Conservation (phyloP, 2,888 invertebrate genomes). For the Ganaspis brasiliensis region DNA sequence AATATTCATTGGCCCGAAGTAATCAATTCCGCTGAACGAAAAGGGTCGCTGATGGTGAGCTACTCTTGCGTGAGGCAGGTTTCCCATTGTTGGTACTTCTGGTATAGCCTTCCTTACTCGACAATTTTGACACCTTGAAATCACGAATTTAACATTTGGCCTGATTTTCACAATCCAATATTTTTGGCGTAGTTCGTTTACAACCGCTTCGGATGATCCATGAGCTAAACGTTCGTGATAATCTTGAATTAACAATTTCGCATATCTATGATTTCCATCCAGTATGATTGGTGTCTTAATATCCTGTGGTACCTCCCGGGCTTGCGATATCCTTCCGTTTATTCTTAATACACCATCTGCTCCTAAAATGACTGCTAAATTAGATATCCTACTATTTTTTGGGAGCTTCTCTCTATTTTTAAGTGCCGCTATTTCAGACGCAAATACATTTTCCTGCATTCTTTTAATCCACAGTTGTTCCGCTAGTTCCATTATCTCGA, state of each 20-base stretch:
- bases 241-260: neutral
- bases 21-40: slow-evolving; percentile 56
- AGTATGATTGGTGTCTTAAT: neutral
- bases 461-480: slow-evolving; percentile 22
- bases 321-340: neutral
- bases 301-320: neutral
- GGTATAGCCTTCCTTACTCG: slow-evolving; percentile 42
- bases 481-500: neutral
- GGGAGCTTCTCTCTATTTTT: neutral
- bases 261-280: neutral
- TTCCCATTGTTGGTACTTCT: slow-evolving; percentile 45
- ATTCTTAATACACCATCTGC: neutral
- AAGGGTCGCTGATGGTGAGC: slow-evolving; percentile 60
- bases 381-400: no score
- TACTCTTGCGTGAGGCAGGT: slow-evolving; percentile 45
- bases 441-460: slow-evolving; percentile 25
- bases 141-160: slow-evolving; percentile 29
- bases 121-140: slow-evolving; percentile 5
- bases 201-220: slow-evolving; percentile 10
- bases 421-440: neutral
- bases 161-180: slow-evolving; percentile 2
- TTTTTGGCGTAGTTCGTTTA: slow-evolving; percentile 36
- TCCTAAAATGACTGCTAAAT: neutral
- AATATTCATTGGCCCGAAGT: slow-evolving; percentile 53
- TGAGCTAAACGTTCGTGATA: neutral